Percentiles rank a stretch among this genome's conserved stretches.
Conservation (phyloP, 2,888 invertebrate genomes). For the Acrobasis suavella region DNA sequence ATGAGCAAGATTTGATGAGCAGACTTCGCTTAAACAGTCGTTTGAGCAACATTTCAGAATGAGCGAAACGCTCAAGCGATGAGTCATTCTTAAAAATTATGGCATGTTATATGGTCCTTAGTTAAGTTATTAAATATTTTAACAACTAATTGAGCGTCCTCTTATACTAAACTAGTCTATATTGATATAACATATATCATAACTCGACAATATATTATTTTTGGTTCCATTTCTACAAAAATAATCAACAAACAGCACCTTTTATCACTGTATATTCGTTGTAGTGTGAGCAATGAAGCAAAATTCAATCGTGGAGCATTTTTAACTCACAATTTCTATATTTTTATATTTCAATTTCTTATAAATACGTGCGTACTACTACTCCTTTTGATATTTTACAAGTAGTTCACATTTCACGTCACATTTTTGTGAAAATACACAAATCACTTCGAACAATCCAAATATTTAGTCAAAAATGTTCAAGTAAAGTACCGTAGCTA, state of each 20-base stretch:
- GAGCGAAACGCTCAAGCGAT: slow-evolving; percentile 33
- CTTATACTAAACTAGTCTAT: slow-evolving; percentile 48
- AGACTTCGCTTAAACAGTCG: slow-evolving; percentile 11
- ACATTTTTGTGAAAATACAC: no score
- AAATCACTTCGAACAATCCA: no score
- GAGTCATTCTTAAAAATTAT: slow-evolving; percentile 47
- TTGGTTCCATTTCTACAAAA: slow-evolving; percentile 71
- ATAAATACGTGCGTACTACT: no score
- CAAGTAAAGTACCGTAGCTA: no score
- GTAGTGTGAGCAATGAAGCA: slow-evolving; percentile 35
- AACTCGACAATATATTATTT: slow-evolving; percentile 52
- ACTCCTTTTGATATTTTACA: no score
- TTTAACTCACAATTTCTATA: neutral
- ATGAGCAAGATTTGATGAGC: slow-evolving; percentile 19
- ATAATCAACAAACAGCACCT: slow-evolving; percentile 70
- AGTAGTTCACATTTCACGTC: no score
- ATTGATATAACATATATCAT: slow-evolving; percentile 46
- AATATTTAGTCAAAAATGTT: no score
- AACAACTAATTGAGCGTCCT: slow-evolving; percentile 57
- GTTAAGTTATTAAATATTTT: slow-evolving; percentile 35
- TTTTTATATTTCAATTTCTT: no score
- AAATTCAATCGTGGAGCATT: neutral
- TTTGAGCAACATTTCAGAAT: slow-evolving; percentile 14
- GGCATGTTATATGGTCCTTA: slow-evolving; percentile 47
- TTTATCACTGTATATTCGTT: slow-evolving; percentile 67